Base-by-base conservation (phyloP, 2,888 invertebrate genomes). In the Lochmaea crataegi region DNA sequence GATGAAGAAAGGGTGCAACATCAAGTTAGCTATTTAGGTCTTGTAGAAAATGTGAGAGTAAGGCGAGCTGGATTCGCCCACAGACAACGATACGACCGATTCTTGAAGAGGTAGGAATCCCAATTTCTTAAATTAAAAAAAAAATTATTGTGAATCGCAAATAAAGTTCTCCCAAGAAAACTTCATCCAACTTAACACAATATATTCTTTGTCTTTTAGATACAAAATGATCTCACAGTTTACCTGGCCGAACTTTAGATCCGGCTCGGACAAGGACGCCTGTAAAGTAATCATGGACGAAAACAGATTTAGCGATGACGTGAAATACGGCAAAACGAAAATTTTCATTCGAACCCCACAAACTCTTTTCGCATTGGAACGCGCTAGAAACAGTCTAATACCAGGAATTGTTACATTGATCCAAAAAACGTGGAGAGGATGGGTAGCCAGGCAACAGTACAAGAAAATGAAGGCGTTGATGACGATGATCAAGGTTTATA, bases 61-160 rank as follows among this genome's bases (percentile, higher is more conserved):
- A 91, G 98, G 6, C 91, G 98, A 83, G 98, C 98, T 71, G 99
- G 99, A 58, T 99, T 99, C 88, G 98, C 97, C n/a, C 94, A 96
- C 87, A 91, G 99, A 58, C 96, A 97, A 89, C 91, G 94, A 76
- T 99, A 98, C 88, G 96, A 95, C 85, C 91, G 95, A 83, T 98
- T 98, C 90, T 90, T 98, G 76, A 92, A 94, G 86, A 93, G 94
- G 92, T 92, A 84, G 60, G 71, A 16, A 10, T 74, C 51, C 18
- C 14, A 45, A 38, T 14, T 32, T 66, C 26, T 14, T n/a, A 32
- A 53, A 26, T 9, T n/a, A 1, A 6, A 26, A 14, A n/a, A 56
- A 41, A 32, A 56, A 16, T 6, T 41, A n/a, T 16, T 32, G 57
- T 16, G 9, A 14, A 6, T 66, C 5, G 53, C 22, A 53, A n/a